Evolutionary conservation across 2,888 invertebrate genomes (phyloP), one percentile per base, ranked within the genome.

Genomic region (Stramonita haemastoma): DNA sequence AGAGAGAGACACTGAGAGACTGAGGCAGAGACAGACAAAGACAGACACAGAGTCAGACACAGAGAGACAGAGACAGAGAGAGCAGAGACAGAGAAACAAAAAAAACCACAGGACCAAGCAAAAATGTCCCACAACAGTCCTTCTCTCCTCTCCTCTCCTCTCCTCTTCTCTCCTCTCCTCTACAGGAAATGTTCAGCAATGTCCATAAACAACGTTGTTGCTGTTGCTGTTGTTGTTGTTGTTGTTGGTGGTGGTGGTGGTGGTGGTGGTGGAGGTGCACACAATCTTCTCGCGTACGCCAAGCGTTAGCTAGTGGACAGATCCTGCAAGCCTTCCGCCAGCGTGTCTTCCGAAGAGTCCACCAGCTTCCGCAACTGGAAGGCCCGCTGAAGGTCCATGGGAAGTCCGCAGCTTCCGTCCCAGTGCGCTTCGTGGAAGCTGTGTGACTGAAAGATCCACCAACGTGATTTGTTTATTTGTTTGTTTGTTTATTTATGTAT

Each of bases 361-460:
- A 92, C 91, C 66, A 93, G 91, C 29, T 92, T 92, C 60, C 91
- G 93, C 46, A 93, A 90, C 91, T 94, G 92, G 79, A 92, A 92
- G 0, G 93, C 94, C 26, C 92, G 91, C 87, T 94, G 94, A 34
- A 93, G 87, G 15, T 94, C 93, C 57, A 91, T 84, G 1, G 95
- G 94, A n/a, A 94, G 91, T n/a, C 92, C 92, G 92, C 95, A 95
- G 26, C 90, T 90, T 0, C 95, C 95, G 73, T 94, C 94, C 95
- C 95, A 95, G 88, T 94, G 93, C 19, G 94, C 95, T 90, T 94
- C 92, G 90, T 95, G 94, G 88, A 93, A 93, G 89, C 95, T 93
- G 91, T 95, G 94, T 17, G 95, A 95, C 95, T 95, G 93, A 73
- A 93, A 46, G n/a, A n/a, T n/a, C n/a, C n/a, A n/a, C n/a, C n/a